A percentile compares a stretch with the other conserved stretches of the same genome.
Evolutionary conservation across 2,797 vertebrate species (phyloP).

Genomic region (Lerista edwardsae): DNA sequence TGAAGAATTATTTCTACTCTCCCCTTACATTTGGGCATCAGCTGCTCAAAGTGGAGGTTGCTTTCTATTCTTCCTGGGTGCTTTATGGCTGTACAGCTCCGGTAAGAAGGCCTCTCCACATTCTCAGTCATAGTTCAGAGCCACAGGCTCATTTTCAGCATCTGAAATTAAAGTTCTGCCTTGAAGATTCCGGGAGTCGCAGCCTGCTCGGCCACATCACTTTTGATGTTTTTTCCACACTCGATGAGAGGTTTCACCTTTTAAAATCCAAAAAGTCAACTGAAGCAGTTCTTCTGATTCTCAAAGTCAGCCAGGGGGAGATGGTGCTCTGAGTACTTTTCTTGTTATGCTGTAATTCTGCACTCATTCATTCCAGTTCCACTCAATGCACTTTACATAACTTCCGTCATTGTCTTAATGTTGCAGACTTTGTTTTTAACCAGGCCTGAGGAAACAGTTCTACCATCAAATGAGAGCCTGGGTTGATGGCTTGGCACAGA

Average conservation of each 20-base stretch:
- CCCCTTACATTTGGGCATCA: constrained; percentile 17
- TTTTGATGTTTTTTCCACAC: constrained; percentile 38
- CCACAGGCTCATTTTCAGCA: constrained; percentile 24
- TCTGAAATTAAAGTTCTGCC: constrained; percentile 54
- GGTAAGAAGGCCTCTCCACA: constrained; percentile 22
- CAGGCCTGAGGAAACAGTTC: not conserved
- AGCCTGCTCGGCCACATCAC: constrained; percentile 36
- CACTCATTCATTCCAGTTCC: not conserved
- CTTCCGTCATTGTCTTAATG: not conserved
- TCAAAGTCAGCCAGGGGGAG: constrained; percentile 9
- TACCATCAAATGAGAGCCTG: not conserved
- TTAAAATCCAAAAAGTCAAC: not conserved
- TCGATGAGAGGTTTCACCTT: not conserved
- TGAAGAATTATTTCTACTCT: not conserved
- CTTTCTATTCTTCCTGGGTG: constrained; percentile 34
- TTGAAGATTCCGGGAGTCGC: constrained; percentile 30
- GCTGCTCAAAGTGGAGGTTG: constrained; percentile 34
- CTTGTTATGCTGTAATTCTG: not conserved
- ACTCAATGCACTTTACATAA: not conserved
- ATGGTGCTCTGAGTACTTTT: not conserved
- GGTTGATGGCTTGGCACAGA: not conserved
- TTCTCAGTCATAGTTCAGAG: constrained; percentile 33
- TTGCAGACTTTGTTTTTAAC: constrained; percentile 10
- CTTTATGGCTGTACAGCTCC: constrained; percentile 28
- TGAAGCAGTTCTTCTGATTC: constrained; percentile 1